Evolutionary conservation across 2,113 vertebrate species (phyloP).

Genomic region (Rhinopomastus cyanomelas): DNA sequence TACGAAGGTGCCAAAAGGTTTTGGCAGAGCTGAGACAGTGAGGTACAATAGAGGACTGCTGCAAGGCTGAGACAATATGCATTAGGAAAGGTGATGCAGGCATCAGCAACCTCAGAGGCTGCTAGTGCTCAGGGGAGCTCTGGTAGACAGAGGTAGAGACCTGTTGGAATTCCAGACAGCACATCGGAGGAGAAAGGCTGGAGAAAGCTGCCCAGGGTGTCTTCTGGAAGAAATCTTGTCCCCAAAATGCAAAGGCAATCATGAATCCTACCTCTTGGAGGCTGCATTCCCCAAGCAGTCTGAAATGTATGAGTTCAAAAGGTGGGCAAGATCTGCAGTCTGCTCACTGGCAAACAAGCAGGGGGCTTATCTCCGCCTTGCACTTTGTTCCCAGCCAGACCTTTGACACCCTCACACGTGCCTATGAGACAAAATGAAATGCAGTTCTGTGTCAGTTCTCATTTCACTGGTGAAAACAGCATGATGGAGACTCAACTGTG

Average conservation of each 20-base stretch:
- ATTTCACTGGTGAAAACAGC: background rate
- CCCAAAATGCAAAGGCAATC: background rate
- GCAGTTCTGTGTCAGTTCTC: background rate
- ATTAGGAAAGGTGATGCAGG: background rate
- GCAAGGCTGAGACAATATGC: background rate
- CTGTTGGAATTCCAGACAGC: background rate
- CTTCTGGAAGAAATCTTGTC: background rate
- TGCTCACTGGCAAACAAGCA: background rate
- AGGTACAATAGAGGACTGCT: background rate
- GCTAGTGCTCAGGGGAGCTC: rapidly evolving
- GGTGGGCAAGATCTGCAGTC: background rate
- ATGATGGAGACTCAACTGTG: rapidly evolving
- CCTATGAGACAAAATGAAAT: background rate
- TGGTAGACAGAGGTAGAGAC: rapidly evolving
- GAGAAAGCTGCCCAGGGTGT: background rate
- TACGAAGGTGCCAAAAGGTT: background rate
- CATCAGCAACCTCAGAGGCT: rapidly evolving
- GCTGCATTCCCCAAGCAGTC: background rate
- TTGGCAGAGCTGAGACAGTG: background rate
- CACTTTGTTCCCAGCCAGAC: background rate
- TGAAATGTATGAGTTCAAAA: background rate
- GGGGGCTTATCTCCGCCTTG: background rate
- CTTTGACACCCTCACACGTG: background rate
- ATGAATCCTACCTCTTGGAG: background rate
- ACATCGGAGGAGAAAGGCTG: background rate